phyloP scores from a whole-genome alignment of 2,113 vertebrate species.

The Perccottus glenii region DNA sequence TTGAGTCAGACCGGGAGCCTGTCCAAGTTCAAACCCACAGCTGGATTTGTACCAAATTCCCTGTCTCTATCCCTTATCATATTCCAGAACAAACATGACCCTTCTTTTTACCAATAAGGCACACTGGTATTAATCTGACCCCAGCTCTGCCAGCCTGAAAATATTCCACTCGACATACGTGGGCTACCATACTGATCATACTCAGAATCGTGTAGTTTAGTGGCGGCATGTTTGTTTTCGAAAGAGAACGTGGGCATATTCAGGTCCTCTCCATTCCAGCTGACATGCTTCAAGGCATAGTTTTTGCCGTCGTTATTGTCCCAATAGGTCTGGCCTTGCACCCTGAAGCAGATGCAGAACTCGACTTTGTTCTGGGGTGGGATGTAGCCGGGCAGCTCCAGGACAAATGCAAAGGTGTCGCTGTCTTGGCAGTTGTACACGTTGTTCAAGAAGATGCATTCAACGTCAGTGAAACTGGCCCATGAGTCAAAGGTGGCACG shows the following conservation, averaged over 20 bases:
- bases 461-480: conserved; percentile 83
- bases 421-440: conserved; percentile 88
- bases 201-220: conserved; percentile 76
- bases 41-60: conserved; percentile 1
- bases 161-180: conserved; percentile 81
- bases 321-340: conserved; percentile 86
- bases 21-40: background rate
- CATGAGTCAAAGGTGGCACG: conserved; percentile 90
- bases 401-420: conserved; percentile 89
- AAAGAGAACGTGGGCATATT: rapidly evolving
- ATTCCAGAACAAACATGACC: background rate
- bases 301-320: conserved; percentile 95
- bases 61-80: conserved; percentile 10
- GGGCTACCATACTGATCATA: conserved; percentile 84
- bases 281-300: conserved; percentile 82
- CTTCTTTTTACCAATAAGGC: conserved; percentile 87
- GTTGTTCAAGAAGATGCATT: conserved; percentile 92
- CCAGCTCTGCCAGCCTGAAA: conserved; percentile 90
- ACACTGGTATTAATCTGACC: conserved; percentile 75
- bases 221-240: conserved; percentile 59
- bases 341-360: conserved; percentile 90
- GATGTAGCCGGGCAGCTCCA: conserved; percentile 84
- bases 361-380: conserved; percentile 84
- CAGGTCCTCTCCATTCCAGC: conserved; percentile 77
- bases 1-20: conserved; percentile 14